Evolutionary conservation across 2,797 vertebrate species (phyloP).

Genomic region (Sebastes minor): DNA sequence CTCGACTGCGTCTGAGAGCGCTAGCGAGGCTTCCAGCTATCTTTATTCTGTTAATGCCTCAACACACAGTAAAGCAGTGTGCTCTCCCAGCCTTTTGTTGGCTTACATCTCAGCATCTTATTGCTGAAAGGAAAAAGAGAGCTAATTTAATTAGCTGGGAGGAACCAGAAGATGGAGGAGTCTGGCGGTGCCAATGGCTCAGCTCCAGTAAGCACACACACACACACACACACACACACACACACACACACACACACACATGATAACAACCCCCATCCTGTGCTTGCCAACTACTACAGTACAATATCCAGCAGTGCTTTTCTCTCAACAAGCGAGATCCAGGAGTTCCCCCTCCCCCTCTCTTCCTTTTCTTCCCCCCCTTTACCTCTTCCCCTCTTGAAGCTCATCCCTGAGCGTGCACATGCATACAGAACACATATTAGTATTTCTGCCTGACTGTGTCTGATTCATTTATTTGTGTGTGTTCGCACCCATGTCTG

Average conservation of each 20-base stretch:
- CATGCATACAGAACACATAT: constrained; percentile 72
- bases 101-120: constrained; percentile 65
- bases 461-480: constrained; percentile 38
- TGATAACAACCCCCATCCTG: constrained; percentile 52
- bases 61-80: constrained; percentile 53
- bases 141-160: constrained; percentile 77
- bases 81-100: constrained; percentile 59
- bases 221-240: constrained; percentile 38
- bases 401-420: constrained; percentile 58
- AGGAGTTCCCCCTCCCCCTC: constrained; percentile 61
- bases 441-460: constrained; percentile 65
- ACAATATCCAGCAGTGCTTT: constrained; percentile 71
- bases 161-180: constrained; percentile 74
- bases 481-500: constrained; percentile 27
- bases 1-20: constrained; percentile 49
- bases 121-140: constrained; percentile 62
- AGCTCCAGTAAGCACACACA: constrained; percentile 59
- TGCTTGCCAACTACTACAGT: constrained; percentile 69
- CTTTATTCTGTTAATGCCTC: constrained; percentile 61
- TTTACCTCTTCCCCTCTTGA: constrained; percentile 46
- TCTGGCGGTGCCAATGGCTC: constrained; percentile 58
- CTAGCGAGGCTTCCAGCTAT: constrained; percentile 49
- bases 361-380: constrained; percentile 27
- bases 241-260: constrained; percentile 35
- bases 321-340: constrained; percentile 61